These are phyloP conservation scores for Augiades crinisus DNA, from an alignment of 2,888 invertebrate genomes.

Conservation along the genomic window DNA sequence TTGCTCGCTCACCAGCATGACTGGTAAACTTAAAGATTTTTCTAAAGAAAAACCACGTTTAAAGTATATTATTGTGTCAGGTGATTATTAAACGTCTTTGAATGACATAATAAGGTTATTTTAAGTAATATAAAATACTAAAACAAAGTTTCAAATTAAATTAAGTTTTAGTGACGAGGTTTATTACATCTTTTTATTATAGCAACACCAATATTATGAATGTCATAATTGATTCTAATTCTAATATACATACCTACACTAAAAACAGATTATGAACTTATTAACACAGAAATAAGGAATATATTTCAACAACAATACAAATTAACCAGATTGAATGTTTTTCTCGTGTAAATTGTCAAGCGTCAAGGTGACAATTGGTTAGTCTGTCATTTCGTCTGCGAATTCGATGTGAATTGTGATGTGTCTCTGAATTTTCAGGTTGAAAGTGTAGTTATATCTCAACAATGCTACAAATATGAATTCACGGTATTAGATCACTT, in stretches of 20 bases:
- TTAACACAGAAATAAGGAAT: too few relatives aligned
- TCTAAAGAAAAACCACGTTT: not conserved
- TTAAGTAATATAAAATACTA: not conserved
- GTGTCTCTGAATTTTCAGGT: not conserved
- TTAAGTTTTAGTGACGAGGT: too few relatives aligned
- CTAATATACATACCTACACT: too few relatives aligned
- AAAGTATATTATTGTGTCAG: not conserved
- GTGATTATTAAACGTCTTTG: not conserved
- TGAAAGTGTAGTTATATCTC: not conserved
- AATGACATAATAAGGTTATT: not conserved
- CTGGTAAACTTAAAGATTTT: not conserved
- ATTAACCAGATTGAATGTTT: not conserved
- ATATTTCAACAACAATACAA: too few relatives aligned
- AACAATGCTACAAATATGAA: conserved; percentile 14
- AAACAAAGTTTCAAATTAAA: not conserved
- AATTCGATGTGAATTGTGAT: not conserved
- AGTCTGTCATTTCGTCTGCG: not conserved
- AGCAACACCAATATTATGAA: not conserved
- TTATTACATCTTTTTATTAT: not conserved
- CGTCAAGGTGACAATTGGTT: not conserved
- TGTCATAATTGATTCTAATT: too few relatives aligned
- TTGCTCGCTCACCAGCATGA: conserved; percentile 17
- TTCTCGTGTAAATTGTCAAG: too few relatives aligned
- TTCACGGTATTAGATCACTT: not conserved
- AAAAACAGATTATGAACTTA: too few relatives aligned